phyloP scores from a whole-genome alignment of 2,888 invertebrate species.

The Mystacides longicornis region DNA sequence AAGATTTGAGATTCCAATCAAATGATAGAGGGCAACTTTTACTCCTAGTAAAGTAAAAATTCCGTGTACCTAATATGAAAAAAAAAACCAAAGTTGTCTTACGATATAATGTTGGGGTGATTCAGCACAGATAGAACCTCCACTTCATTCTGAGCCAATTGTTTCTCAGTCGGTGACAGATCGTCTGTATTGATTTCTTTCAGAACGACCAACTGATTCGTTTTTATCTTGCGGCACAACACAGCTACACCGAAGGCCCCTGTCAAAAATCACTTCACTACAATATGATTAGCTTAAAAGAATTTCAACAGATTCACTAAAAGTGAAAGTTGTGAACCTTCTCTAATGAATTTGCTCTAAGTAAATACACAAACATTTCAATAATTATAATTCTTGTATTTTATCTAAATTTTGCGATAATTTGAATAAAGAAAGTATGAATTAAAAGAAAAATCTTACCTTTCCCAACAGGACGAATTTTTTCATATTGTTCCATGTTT shows the following conservation, averaged over 20 bases:
- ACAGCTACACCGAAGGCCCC: conserved; percentile 67
- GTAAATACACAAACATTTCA: not conserved
- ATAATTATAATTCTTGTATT: not conserved
- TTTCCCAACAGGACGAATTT: conserved; percentile 55
- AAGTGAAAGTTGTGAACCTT: no score
- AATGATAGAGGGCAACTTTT: no score
- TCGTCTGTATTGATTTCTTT: conserved; percentile 68
- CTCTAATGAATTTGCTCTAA: not conserved
- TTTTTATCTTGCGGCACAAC: conserved; percentile 54
- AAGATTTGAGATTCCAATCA: no score
- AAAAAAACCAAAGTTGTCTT: conserved; percentile 6
- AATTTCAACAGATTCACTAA: no score
- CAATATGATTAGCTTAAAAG: no score
- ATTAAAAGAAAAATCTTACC: conserved; percentile 32
- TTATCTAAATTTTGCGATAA: not conserved
- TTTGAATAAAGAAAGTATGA: not conserved
- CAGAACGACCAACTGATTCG: conserved; percentile 59
- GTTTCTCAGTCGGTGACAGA: conserved; percentile 56
- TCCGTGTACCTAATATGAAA: no score
- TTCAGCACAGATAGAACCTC: conserved; percentile 61
- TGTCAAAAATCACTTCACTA: no score
- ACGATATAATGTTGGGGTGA: conserved; percentile 66
- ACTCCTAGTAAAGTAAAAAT: no score
- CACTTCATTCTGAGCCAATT: conserved; percentile 63
- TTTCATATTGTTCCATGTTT: conserved; percentile 43